These are phyloP conservation scores for Hipposideros armiger DNA, from an alignment of 2,113 vertebrate genomes.

Conservation along the genomic window DNA sequence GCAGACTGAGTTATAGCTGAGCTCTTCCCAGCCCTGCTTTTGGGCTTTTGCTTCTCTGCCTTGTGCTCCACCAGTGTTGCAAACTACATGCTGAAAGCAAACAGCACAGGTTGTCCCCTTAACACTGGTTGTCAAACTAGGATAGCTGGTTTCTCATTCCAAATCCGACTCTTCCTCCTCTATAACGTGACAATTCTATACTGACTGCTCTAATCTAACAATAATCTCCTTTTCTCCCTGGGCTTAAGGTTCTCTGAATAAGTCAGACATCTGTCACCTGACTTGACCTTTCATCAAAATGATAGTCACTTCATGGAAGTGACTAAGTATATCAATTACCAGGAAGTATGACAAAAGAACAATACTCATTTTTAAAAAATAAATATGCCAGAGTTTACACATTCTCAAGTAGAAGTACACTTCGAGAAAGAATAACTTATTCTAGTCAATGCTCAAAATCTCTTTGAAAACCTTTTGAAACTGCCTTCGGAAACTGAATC, in stretches of 20 bases:
- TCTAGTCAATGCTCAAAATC: neutral
- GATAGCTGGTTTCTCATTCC: neutral
- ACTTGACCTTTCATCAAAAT: slow-evolving; percentile 47
- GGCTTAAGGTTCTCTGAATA: slow-evolving; percentile 34
- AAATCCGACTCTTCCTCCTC: neutral
- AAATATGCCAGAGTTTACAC: neutral
- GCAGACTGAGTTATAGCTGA: too few relatives aligned
- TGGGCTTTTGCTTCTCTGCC: too few relatives aligned
- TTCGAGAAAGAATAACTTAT: neutral
- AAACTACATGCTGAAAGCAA: neutral
- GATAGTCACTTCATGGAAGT: slow-evolving; percentile 43
- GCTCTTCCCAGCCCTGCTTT: accelerated
- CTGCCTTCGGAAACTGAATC: neutral
- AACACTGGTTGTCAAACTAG: neutral
- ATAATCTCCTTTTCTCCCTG: neutral
- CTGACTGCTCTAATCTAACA: neutral
- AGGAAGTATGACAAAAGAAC: slow-evolving; percentile 32
- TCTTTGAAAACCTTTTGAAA: slow-evolving; percentile 48
- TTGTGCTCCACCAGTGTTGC: accelerated
- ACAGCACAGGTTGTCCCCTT: neutral
- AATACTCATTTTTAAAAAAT: neutral
- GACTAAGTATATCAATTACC: neutral
- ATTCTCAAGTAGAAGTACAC: neutral
- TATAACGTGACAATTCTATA: neutral
- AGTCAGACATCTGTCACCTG: slow-evolving; percentile 49